Base-by-base conservation (phyloP, 2,888 invertebrate species). In the Chromoteleia sp. region DNA sequence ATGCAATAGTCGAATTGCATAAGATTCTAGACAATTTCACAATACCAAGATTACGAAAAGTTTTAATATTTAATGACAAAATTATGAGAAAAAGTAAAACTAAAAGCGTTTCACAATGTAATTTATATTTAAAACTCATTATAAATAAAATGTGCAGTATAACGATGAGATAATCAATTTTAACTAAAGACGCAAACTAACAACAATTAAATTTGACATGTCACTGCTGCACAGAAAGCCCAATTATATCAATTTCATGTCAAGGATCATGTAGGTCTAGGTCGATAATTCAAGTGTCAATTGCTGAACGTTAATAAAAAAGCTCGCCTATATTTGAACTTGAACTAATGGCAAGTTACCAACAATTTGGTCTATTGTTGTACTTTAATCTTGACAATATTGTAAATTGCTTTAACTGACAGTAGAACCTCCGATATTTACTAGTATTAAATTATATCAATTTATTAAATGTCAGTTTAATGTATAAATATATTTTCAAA, bases 201-300 rank as follows among this genome's bases (percentile, higher is more conserved):
- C 19, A 25, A 36, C 21, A 65, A 65, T 65, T 65, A 48, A n/a
- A 14, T 29, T 43, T 14, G 3, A 19, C 29, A n/a, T 5, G 8
- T 14, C 19, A 33, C 5, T 6, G 17, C 19, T 12, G n/a, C 19
- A 45, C 0, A 17, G 8, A 17, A 43, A 43, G 8, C 17, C 3
- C 19, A 25, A 43, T 76, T 76, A 68, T 61, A 70, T 61, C 4
- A 17, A 25, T 80, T 52, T 17, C 33, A 33, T 76, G 76, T 81
- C 77, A 77, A 81, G 81, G 81, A 59, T 65, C 39, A 36, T 39
- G 29, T 83, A 83, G 86, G 85, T 88, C 86, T 87, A 87, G 87
- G 86, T 85, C 84, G 84, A 77, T 74, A 81, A 75, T 86, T 82
- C 67, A 54, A 74, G 81, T 86, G 84, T 81, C 86, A 86, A 73